phyloP scores from a whole-genome alignment of 35 echinoderm and acorn worm genomes.

The Chiridota heheva region DNA sequence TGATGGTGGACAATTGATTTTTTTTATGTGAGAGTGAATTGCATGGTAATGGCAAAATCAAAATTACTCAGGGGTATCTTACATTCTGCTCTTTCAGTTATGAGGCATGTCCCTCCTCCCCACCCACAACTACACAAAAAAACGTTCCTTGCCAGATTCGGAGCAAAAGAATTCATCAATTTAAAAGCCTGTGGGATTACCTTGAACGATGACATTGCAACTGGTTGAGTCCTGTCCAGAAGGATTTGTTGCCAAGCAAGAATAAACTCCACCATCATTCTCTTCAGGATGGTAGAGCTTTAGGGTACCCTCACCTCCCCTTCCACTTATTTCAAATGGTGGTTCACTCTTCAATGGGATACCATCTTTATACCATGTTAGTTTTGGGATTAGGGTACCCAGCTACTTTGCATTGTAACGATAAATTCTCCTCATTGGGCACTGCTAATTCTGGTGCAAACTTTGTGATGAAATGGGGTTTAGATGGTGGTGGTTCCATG shows the following conservation, averaged over 20 bases:
- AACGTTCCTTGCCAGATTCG: no score
- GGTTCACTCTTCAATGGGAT: conserved; percentile 1
- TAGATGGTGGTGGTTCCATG: no score
- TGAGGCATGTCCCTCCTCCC: neutral
- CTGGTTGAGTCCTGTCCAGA: conserved; percentile 31
- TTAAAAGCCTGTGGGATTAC: neutral
- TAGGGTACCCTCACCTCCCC: no score
- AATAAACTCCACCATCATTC: conserved; percentile 37
- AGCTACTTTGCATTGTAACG: conserved; percentile 20
- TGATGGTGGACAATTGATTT: no score
- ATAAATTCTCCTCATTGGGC: conserved; percentile 4
- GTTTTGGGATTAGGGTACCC: conserved; percentile 15
- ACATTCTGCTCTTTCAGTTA: conserved; percentile 7
- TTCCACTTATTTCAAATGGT: conserved; percentile 28
- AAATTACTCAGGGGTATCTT: neutral
- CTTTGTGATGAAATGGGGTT: no score
- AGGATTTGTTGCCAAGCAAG: conserved; percentile 7
- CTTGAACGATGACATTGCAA: conserved; percentile 20
- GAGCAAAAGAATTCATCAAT: no score
- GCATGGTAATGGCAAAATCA: neutral
- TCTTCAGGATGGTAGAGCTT: no score
- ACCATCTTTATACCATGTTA: conserved; percentile 24
- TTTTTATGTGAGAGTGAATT: conserved; percentile 20
- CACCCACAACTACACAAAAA: no score
- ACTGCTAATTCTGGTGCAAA: no score